Evolutionary conservation across 2,797 vertebrate genomes (phyloP).

Genomic region (Gastrophryne carolinensis): DNA sequence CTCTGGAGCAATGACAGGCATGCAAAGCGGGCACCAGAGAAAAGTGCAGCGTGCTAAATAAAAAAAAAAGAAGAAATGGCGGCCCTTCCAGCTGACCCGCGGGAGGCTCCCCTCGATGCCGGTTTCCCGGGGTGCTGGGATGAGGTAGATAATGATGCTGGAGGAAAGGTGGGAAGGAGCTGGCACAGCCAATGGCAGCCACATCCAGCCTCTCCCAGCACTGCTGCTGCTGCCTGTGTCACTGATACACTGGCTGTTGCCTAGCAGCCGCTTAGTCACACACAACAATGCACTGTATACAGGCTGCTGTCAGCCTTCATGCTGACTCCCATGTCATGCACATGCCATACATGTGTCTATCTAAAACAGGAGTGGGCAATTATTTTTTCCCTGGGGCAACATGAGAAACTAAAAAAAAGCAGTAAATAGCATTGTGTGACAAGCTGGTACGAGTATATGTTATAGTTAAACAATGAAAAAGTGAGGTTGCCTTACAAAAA

Average conservation of each 20-base stretch:
- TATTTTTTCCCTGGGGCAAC: no score
- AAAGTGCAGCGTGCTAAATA: neutral
- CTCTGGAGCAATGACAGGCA: slow-evolving; percentile 23
- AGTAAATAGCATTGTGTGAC: no score
- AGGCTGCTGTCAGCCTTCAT: neutral
- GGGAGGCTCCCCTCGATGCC: slow-evolving; percentile 45
- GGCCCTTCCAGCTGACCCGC: no score
- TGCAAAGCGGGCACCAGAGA: neutral
- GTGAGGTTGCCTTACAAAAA: no score
- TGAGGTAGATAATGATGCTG: slow-evolving; percentile 71
- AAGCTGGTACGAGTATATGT: no score
- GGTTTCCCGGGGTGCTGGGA: slow-evolving; percentile 76
- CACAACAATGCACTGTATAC: slow-evolving; percentile 22
- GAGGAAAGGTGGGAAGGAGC: slow-evolving; percentile 49
- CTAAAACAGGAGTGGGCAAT: no score
- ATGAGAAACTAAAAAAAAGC: no score
- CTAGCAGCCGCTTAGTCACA: slow-evolving; percentile 24
- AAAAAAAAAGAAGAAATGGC: neutral
- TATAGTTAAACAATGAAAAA: no score
- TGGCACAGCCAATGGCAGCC: neutral
- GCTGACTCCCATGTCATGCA: no score
- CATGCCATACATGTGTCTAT: no score
- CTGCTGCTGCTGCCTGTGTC: neutral
- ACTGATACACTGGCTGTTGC: slow-evolving; percentile 33
- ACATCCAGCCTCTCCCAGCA: neutral